A percentile compares a stretch with the other conserved stretches of the same genome.
Conservation (phyloP, 92 coral and sea anemone species). For the Diadumene lineata region DNA sequence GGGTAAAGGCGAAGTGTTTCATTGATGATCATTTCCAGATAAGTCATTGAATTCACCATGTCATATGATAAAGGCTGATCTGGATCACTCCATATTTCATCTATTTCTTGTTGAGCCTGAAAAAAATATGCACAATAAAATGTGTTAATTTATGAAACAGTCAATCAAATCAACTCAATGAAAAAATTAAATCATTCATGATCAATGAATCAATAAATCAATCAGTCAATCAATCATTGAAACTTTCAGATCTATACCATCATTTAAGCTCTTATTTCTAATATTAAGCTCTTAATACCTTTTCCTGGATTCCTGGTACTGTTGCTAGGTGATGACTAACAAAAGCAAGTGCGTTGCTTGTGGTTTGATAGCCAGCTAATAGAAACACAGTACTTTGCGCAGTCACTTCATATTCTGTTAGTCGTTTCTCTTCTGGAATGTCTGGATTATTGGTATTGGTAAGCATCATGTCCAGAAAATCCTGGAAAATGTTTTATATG, state of each 20-base stretch:
- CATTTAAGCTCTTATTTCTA: no score
- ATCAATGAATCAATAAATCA: not conserved
- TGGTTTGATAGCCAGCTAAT: slow-evolving; percentile 76
- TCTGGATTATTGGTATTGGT: slow-evolving; percentile 26
- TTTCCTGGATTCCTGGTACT: slow-evolving; percentile 70
- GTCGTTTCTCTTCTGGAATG: slow-evolving; percentile 22
- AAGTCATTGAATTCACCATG: slow-evolving; percentile 49
- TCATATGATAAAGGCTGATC: slow-evolving; percentile 60
- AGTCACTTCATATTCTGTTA: slow-evolving; percentile 64
- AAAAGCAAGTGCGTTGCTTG: slow-evolving; percentile 59
- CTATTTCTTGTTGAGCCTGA: slow-evolving; percentile 62
- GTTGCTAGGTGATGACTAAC: slow-evolving; percentile 58
- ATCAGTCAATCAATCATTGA: not conserved
- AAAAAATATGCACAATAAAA: no score
- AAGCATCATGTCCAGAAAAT: slow-evolving; percentile 69
- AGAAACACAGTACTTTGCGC: slow-evolving; percentile 63
- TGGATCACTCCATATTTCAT: slow-evolving; percentile 61
- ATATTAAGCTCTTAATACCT: slow-evolving; percentile 44
- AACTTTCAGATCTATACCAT: no score
- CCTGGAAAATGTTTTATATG: slow-evolving; percentile 21
- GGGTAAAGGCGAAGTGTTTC: slow-evolving; percentile 72
- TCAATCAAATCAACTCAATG: no score
- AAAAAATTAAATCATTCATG: no score
- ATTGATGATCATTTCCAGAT: slow-evolving; percentile 69
- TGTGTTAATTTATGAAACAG: no score